Percentiles rank a stretch among this genome's conserved stretches.
These are phyloP conservation scores for Hemicentrotus pulcherrimus DNA, from an alignment of 35 echinoderm and acorn worm genomes.

Conservation along the genomic window DNA sequence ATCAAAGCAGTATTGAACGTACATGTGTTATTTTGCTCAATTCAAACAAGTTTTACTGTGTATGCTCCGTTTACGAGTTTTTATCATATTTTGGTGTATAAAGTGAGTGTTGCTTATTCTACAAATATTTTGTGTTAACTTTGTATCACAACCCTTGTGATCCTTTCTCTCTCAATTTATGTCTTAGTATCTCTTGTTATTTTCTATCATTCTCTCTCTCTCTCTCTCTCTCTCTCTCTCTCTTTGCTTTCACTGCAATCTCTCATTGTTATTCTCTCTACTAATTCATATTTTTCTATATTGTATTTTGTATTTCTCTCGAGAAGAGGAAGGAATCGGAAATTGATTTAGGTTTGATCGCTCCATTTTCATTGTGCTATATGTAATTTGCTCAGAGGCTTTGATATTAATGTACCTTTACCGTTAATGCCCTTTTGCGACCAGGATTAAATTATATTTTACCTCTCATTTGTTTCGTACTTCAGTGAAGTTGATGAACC, in stretches of 20 bases:
- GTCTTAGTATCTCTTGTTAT: background rate
- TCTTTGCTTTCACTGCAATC: background rate
- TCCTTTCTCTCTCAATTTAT: background rate
- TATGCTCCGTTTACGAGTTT: background rate
- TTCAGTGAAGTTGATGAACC: no score
- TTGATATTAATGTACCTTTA: background rate
- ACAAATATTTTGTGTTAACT: no score
- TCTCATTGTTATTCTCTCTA: background rate
- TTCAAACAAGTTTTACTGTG: background rate
- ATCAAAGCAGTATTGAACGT: constrained; percentile 12
- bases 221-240: background rate
- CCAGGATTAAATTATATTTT: no score
- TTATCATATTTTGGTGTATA: background rate
- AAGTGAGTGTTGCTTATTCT: no score
- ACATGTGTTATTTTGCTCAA: background rate
- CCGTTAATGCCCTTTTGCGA: background rate
- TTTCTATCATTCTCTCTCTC: background rate
- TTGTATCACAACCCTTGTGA: background rate
- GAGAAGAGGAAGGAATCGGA: background rate
- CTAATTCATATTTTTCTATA: background rate
- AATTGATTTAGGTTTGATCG: background rate
- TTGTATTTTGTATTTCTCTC: no score
- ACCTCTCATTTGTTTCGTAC: no score
- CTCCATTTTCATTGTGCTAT: background rate
- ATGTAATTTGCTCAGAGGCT: background rate